phyloP scores from a whole-genome alignment of 2,888 invertebrate genomes.

The Archips crataeganus region DNA sequence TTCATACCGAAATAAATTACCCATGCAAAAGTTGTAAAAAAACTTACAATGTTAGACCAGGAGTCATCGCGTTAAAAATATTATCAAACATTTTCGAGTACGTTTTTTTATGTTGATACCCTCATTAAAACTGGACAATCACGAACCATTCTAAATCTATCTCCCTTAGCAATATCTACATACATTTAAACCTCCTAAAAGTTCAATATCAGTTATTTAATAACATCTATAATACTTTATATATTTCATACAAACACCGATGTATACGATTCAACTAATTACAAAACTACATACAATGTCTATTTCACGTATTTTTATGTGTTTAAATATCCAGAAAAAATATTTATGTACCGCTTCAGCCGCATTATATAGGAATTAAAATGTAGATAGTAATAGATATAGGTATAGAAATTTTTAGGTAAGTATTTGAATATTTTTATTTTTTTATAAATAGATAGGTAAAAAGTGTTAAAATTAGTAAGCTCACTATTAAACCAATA shows the following conservation, averaged over 20 bases:
- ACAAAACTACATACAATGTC: conserved; percentile 44
- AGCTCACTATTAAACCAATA: conserved; percentile 21
- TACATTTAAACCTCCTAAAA: conserved; percentile 30
- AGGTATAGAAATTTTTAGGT: neutral
- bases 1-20: no score
- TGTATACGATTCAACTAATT: conserved; percentile 46
- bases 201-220: conserved; percentile 33
- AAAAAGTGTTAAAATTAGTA: conserved; percentile 7
- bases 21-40: no score
- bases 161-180: conserved; percentile 33
- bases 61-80: neutral
- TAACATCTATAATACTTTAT: conserved; percentile 37
- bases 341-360: neutral
- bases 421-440: neutral
- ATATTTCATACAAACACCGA: conserved; percentile 45
- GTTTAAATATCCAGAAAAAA: conserved; percentile 28
- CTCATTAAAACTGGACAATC: conserved; percentile 9
- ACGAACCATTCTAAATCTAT: conserved; percentile 23
- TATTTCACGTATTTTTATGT: conserved; percentile 29
- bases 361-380: conserved; percentile 13
- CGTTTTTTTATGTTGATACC: neutral
- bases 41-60: conserved; percentile 4
- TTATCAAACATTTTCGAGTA: neutral
- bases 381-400: conserved; percentile 5
- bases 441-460: conserved; percentile 17